Evolutionary conservation across 2,888 invertebrate species (phyloP).

Genomic region (Empis stercorea): DNA sequence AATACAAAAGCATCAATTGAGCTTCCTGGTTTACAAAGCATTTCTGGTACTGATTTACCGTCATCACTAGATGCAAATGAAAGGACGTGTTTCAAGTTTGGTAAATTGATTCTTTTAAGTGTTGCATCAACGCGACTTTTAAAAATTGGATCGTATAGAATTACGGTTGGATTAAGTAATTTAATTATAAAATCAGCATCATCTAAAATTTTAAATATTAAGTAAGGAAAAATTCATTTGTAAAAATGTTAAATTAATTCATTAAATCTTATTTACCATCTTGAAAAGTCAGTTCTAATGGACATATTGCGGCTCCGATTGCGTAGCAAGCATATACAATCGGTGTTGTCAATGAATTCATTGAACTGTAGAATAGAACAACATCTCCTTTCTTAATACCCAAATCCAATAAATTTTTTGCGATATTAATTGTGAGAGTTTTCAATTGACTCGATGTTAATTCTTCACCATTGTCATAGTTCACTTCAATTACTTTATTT

Average conservation of each 20-base stretch:
- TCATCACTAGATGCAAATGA: slow-evolving; percentile 1
- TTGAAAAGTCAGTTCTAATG: slow-evolving; percentile 1
- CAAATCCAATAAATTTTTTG: background rate
- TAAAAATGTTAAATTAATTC: background rate
- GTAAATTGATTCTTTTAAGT: background rate
- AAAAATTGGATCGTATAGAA: background rate
- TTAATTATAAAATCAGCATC: background rate
- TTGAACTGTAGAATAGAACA: background rate
- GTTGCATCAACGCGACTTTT: background rate
- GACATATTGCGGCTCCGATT: background rate
- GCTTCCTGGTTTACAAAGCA: background rate
- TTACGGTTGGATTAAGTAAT: background rate
- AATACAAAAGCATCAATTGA: background rate
- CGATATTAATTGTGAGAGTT: background rate
- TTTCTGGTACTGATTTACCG: background rate
- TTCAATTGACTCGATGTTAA: background rate
- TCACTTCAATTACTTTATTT: background rate
- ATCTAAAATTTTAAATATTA: background rate
- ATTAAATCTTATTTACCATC: slow-evolving; percentile 1
- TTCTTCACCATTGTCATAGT: background rate
- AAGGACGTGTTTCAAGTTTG: slow-evolving; percentile 1
- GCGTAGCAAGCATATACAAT: background rate
- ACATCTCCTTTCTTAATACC: background rate
- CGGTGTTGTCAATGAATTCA: background rate
- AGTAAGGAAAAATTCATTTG: no score